Evolutionary conservation across 2,888 invertebrate species (phyloP), one percentile per base, ranked within the genome.

Genomic region (Hipparchia semele): DNA sequence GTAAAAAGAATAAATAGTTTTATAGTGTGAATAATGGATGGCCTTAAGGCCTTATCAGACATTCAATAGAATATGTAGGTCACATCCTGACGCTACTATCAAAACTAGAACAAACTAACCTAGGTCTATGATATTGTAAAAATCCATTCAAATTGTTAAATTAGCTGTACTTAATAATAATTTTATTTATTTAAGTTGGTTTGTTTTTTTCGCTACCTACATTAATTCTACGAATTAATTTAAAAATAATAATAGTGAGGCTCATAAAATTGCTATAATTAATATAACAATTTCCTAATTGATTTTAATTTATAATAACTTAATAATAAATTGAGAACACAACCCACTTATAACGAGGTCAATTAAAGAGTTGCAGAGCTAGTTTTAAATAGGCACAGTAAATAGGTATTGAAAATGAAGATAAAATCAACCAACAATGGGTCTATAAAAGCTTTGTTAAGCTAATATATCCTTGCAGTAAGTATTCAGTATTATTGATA

Each of bases 51-150:
- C 68, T 79, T 81, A 80, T 81, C 80, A 70, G 61, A 59, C 51
- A 39, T 13, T 39, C 45, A 54, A 39, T 49, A 64, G 12, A 56
- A 13, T 60, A 70, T 73, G 67, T 79, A 78, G 77, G 75, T 79
- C 79, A 80, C 78, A 81, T 79, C 84, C 82, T 81, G 78, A 78
- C 80, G 83, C 73, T 76, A 81, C 81, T 84, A 80, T 78, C 83
- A 82, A 76, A 85, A 82, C 77, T 82, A 81, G 85, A 81, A 68
- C 85, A 82, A 73, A 73, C 76, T 79, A 82, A 78, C 79, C 66
- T 23, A 66, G 61, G 23, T 51, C 12, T 51, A 53, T 10, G 23
- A 6, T 66, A 23, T 23, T 23, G 33, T 33, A 53, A 53, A 51
- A 53, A 33, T 66, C 33, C 12, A 66, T 53, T 51, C 12, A 49